These are phyloP conservation scores for Plemyria rubiginata DNA, from an alignment of 2,888 invertebrate genomes.

Conservation along the genomic window DNA sequence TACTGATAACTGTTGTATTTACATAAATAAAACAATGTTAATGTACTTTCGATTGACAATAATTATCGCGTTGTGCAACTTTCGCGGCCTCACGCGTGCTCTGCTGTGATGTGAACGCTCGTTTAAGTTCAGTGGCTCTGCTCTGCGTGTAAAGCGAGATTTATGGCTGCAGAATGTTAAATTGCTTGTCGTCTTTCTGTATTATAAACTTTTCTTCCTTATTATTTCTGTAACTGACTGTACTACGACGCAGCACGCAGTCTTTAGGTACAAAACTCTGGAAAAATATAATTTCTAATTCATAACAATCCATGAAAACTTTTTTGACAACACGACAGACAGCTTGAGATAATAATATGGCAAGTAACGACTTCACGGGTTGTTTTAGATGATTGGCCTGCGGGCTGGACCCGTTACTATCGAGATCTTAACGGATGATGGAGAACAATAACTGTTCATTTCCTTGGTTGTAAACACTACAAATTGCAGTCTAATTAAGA, in stretches of 20 bases:
- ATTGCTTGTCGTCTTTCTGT: conserved; percentile 6
- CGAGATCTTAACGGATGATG: conserved; percentile 30
- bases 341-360: no score
- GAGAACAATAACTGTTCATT: conserved; percentile 21
- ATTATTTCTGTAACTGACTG: neutral
- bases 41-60: conserved; percentile 40
- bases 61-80: conserved; percentile 38
- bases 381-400: neutral
- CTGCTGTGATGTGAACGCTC: conserved; percentile 48
- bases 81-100: conserved; percentile 38
- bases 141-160: conserved; percentile 9
- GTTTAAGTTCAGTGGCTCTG: conserved; percentile 50
- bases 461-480: conserved; percentile 22
- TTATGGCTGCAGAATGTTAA: conserved; percentile 7
- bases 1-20: conserved; percentile 14
- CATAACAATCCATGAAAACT: no score
- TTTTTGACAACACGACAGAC: no score
- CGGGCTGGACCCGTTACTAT: conserved; percentile 20
- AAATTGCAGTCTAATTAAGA: conserved; percentile 21
- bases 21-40: conserved; percentile 25
- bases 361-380: neutral
- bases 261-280: no score
- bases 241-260: neutral
- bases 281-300: no score
- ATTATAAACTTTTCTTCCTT: neutral